phyloP scores from a whole-genome alignment of 2,113 vertebrate species.

The Dolichallabes microphthalmus region DNA sequence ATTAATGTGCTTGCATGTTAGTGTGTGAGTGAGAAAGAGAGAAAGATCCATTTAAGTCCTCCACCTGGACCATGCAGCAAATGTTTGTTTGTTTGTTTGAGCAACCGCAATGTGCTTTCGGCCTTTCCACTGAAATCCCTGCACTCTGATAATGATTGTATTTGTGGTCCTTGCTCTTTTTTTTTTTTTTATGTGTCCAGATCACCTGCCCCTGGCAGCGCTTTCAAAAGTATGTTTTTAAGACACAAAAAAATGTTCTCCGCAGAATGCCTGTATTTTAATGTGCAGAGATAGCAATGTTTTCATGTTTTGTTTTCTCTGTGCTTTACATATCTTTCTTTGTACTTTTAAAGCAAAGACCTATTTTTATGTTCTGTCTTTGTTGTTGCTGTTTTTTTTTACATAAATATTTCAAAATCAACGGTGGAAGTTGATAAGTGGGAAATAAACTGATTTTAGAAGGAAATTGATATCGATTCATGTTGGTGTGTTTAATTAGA shows the following conservation, averaged over 20 bases:
- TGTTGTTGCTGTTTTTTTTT: slow-evolving; percentile 60
- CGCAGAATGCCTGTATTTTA: slow-evolving; percentile 41
- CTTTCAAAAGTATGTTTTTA: neutral
- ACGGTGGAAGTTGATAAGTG: slow-evolving; percentile 60
- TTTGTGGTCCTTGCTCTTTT: slow-evolving; percentile 5
- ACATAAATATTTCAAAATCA: slow-evolving; percentile 65
- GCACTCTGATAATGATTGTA: slow-evolving; percentile 13
- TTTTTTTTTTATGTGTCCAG: neutral
- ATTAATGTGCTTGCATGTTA: slow-evolving; percentile 12
- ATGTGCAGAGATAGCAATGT: slow-evolving; percentile 60
- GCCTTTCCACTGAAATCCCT: slow-evolving; percentile 7
- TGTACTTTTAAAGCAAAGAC: slow-evolving; percentile 63
- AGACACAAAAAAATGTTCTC: slow-evolving; percentile 36
- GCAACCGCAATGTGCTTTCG: neutral
- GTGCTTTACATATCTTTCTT: slow-evolving; percentile 52
- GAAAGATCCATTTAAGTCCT: neutral
- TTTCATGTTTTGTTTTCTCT: slow-evolving; percentile 20
- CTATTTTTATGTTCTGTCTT: slow-evolving; percentile 58
- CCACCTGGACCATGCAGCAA: neutral
- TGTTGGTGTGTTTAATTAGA: neutral
- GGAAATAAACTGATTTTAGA: slow-evolving; percentile 44
- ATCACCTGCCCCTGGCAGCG: neutral
- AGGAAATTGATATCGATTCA: neutral
- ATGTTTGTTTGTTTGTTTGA: neutral
- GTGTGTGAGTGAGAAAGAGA: neutral